A percentile compares a stretch with the other conserved stretches of the same genome.
Evolutionary conservation across 2,113 vertebrate genomes (phyloP).

Genomic region (Pachyramphus minor): DNA sequence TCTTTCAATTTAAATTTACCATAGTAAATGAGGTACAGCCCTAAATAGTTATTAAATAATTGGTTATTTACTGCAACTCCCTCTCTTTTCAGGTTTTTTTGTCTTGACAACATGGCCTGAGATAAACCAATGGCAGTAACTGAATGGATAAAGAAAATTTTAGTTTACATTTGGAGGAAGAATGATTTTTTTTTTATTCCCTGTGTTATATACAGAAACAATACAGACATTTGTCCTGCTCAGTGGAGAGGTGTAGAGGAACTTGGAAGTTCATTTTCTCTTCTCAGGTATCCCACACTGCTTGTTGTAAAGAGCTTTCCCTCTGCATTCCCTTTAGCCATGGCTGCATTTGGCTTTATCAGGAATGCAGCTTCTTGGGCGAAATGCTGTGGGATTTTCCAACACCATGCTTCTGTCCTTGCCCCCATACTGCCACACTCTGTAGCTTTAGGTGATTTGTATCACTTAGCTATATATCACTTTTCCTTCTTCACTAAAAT

Average conservation of each 20-base stretch:
- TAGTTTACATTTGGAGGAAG: neutral
- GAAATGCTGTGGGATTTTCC: neutral
- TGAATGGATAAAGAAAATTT: neutral
- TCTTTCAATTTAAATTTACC: neutral
- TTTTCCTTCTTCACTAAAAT: neutral
- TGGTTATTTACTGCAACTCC: neutral
- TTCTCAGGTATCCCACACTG: neutral
- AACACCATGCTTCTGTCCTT: neutral
- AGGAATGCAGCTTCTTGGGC: neutral
- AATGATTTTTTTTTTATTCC: neutral
- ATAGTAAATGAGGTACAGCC: neutral
- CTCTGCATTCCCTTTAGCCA: neutral
- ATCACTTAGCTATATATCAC: neutral
- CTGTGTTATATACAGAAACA: neutral
- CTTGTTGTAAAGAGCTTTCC: neutral
- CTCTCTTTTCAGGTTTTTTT: neutral
- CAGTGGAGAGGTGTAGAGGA: neutral
- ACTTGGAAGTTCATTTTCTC: neutral
- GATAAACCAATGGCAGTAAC: neutral
- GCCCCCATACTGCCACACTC: neutral
- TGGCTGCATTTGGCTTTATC: rapidly evolving
- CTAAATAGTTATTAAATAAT: neutral
- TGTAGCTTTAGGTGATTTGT: neutral
- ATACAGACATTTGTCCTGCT: neutral
- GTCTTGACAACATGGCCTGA: neutral